Base-by-base conservation (phyloP, 30 jellyfish, hydroid and myxozoan species). In the Aurelia coerulea region DNA sequence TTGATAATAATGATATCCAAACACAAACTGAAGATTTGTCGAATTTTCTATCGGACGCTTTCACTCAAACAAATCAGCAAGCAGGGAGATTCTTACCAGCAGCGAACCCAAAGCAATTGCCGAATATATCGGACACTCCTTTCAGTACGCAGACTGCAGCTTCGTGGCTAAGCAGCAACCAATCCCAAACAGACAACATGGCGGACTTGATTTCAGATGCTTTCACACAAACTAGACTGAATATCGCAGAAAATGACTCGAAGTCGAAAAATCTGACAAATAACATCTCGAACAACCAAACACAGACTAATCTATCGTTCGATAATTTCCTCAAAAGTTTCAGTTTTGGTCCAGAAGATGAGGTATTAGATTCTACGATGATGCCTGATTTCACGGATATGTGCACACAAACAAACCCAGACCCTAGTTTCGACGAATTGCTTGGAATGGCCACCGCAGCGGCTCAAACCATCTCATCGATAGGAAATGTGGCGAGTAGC, bases 401-500 rank as follows among this genome's bases (percentile, higher is more conserved):
- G 86, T 84, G 93, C 76, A 84, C 93, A 56, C 93, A 84, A 83
- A 84, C 93, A 18, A 75, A 74, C 62, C 81, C 82, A 33, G 92
- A 83, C 80, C 93, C 88, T 18, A 62, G 73, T 14, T 60, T 84
- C 58, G 85, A 84, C 33, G 93, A 84, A 29, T 65, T 84, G 39
- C 88, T 73, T 2, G 88, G 63, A 10, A 42, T 84, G 52, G 32
- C 86, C 62, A 66, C 92, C 3, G 81, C 83, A 29, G 81, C 58
- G 51, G 65, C 35, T 2, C 90, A 80, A 53, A 80, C 82, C 2
- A 81, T 15, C 2, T 33, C 85, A 46, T 15, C 85, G 7, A 11
- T 71, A 7, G 65, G 63, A 11, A 54, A 75, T 33, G 19, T 56
- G 10, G 62, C 73, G 23, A 42, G 62, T 33, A 75, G 60, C 56